A percentile compares a stretch with the other conserved stretches of the same genome.
These are phyloP conservation scores for Lampropteryx suffumata DNA, from an alignment of 2,888 invertebrate genomes.

Conservation along the genomic window DNA sequence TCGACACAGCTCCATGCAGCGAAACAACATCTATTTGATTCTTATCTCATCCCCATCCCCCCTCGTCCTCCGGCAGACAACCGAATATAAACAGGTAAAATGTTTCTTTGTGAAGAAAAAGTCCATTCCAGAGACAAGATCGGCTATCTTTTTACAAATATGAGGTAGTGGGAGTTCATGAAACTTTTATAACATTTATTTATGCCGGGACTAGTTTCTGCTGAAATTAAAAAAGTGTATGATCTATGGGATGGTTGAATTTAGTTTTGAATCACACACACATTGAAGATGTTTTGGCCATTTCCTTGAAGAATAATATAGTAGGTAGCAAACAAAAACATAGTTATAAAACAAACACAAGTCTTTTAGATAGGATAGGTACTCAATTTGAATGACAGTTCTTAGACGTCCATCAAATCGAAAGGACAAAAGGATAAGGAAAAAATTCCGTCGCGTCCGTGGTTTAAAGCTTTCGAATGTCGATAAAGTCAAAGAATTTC, in stretches of 20 bases:
- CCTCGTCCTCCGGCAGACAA: conserved; percentile 49
- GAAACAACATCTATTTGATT: conserved; percentile 83
- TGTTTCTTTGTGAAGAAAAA: conserved; percentile 68
- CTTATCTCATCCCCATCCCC: conserved; percentile 68
- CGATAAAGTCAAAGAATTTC: conserved; percentile 44
- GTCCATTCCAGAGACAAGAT: conserved; percentile 66
- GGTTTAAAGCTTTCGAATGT: conserved; percentile 50
- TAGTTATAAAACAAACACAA: conserved; percentile 16
- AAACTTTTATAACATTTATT: conserved; percentile 41
- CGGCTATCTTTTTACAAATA: conserved; percentile 58
- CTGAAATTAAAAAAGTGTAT: conserved; percentile 29
- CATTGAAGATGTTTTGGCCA: too few relatives aligned
- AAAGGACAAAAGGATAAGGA: conserved; percentile 27
- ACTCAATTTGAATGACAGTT: conserved; percentile 25
- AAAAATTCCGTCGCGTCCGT: conserved; percentile 44
- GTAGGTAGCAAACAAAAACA: neutral
- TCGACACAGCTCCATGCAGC: conserved; percentile 70
- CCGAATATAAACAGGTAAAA: conserved; percentile 76
- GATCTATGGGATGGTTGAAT: conserved; percentile 17
- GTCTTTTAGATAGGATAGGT: conserved; percentile 13
- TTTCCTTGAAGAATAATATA: too few relatives aligned
- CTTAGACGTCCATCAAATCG: conserved; percentile 34
- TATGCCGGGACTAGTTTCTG: conserved; percentile 18
- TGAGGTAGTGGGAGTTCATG: conserved; percentile 40
- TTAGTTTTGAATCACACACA: too few relatives aligned